Evolutionary conservation across 2,113 vertebrate species (phyloP).

Genomic region (Petrocephalus zakoni): DNA sequence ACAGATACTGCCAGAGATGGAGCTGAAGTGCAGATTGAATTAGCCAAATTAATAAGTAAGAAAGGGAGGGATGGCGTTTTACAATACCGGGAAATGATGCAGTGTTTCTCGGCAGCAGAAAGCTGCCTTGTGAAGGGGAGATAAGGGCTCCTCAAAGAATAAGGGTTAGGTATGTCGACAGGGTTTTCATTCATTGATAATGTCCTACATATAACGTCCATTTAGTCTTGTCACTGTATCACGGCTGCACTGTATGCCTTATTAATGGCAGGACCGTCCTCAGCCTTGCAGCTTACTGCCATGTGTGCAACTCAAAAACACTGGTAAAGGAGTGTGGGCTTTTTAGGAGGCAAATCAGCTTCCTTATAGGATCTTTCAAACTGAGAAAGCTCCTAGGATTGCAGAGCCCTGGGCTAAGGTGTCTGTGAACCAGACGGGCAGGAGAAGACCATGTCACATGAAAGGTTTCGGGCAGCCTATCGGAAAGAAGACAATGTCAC

Average conservation of each 20-base stretch:
- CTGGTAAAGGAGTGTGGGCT: neutral
- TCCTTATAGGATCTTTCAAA: neutral
- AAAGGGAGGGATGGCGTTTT: conserved; percentile 25
- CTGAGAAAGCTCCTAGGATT: neutral
- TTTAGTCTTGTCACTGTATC: conserved; percentile 3
- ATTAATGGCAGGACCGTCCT: conserved; percentile 34
- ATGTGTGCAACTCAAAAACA: neutral
- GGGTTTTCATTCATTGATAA: conserved; percentile 20
- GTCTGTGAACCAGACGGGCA: neutral
- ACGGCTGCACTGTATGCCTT: conserved; percentile 28
- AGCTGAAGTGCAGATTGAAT: conserved; percentile 53
- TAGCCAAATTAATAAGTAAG: conserved; percentile 55
- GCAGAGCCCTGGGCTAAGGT: neutral
- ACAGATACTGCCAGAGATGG: conserved; percentile 48
- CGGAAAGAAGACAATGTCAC: too few species aligned
- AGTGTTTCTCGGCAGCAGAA: conserved; percentile 11
- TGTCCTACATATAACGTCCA: conserved; percentile 23
- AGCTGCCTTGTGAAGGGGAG: conserved; percentile 9
- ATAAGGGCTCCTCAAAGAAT: conserved; percentile 29
- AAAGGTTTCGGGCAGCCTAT: neutral
- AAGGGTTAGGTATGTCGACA: conserved; percentile 34
- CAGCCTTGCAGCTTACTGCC: neutral
- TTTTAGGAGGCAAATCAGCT: neutral
- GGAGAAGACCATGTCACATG: neutral
- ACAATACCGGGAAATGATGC: conserved; percentile 12